Base-by-base conservation (phyloP, 1,140 invertebrate species). In the Luehdorfia chinensis region DNA sequence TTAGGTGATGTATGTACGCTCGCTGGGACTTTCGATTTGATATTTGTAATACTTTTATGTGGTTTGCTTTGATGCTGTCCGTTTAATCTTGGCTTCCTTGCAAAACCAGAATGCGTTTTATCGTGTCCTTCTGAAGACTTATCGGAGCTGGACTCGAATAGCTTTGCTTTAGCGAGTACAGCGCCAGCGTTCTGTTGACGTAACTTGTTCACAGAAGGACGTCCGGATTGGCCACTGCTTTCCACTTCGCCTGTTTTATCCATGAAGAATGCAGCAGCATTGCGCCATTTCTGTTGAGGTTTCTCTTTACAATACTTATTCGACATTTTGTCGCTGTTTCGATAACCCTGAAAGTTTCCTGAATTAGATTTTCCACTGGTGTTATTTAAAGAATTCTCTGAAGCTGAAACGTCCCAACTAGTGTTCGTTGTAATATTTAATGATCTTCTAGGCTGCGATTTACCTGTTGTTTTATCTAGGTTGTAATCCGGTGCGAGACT, bases 161-260 rank as follows among this genome's bases (percentile, higher is more conserved):
- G 75, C 58, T 89, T 91, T 0, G 90, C 90, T 69, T 91, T 91
- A 0, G 89, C 90, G 9, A 91, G 66, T 1, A 92, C 91, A 66
- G 90, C 90, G 2, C 91, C 91, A 0, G 90, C 90, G 57, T 92
- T 92, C 64, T 91, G 90, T 2, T 78, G 73, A 15, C 90, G 80
- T 6, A 92, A 49, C 61, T 91, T 90, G 12, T 90, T 90, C 0
- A 92, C 87, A 0, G 91, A 92, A 0, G 89, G 89, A 37, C 91
- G 79, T 1, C 90, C 90, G 7, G 84, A 89, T 21, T 85, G 67
- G 34, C 69, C 55, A 16, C 51, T 55, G 4, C 44, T 66, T 16
- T 79, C 78, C n/a, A 77, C 25, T 55, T 84, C 83, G 1, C 83
- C 79, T 5, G 73, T 86, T 53, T 79, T 84, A 23, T 83, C 67